These are phyloP conservation scores for Exephanes ischioxanthus DNA, from an alignment of 2,888 invertebrate species.

Conservation along the genomic window DNA sequence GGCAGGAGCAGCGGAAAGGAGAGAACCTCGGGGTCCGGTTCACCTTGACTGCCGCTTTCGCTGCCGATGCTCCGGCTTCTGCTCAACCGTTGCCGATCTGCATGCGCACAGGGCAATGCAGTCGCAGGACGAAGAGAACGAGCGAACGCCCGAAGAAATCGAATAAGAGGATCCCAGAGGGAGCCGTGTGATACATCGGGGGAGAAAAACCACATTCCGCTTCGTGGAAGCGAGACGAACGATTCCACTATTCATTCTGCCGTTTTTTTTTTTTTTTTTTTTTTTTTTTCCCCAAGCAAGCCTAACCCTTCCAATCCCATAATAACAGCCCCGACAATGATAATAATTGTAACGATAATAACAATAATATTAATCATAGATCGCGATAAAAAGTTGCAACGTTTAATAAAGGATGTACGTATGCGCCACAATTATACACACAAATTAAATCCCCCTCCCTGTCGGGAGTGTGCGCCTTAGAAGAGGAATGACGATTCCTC, in stretches of 20 bases:
- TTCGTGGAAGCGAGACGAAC: conserved; percentile 58
- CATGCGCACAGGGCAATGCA: conserved; percentile 72
- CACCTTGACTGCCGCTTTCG: conserved; percentile 81
- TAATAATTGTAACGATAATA: conserved; percentile 41
- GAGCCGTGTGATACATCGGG: conserved; percentile 41
- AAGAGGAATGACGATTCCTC: conserved; percentile 6
- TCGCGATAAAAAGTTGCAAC: conserved; percentile 39
- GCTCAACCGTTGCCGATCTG: conserved; percentile 71
- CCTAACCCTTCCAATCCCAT: conserved; percentile 23
- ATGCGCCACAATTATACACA: conserved; percentile 24
- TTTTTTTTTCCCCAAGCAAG: background rate
- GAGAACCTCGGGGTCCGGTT: conserved; percentile 77
- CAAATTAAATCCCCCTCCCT: conserved; percentile 8
- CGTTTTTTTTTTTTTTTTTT: conserved; percentile 18
- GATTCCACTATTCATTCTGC: conserved; percentile 63
- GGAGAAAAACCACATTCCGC: conserved; percentile 66
- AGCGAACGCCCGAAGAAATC: conserved; percentile 15
- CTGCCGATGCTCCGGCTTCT: conserved; percentile 33
- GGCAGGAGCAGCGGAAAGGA: conserved; percentile 37
- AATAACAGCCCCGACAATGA: conserved; percentile 40
- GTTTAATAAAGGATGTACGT: conserved; percentile 37
- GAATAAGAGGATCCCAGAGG: conserved; percentile 40
- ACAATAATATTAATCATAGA: conserved; percentile 32
- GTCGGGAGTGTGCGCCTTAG: background rate
- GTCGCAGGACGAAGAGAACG: conserved; percentile 68